Conservation (phyloP, 2,888 invertebrate species). For the Heteromurus nitidus region DNA sequence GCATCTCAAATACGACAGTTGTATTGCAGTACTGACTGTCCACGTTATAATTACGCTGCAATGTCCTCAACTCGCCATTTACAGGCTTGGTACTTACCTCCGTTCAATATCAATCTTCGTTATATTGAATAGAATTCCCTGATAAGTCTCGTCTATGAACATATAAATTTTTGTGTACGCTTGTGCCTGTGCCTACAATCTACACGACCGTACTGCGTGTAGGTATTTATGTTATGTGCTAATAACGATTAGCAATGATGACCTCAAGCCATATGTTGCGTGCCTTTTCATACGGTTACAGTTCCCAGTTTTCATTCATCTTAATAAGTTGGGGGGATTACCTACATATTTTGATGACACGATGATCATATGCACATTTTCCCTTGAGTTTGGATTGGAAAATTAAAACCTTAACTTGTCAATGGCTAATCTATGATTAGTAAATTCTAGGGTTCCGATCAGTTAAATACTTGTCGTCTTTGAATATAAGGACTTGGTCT, state of each 20-base stretch:
- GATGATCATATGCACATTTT: too few species aligned
- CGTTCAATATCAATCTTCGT: too few species aligned
- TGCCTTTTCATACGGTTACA: not conserved
- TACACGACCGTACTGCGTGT: too few species aligned
- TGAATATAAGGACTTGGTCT: too few species aligned
- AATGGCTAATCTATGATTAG: slow-evolving; percentile 18
- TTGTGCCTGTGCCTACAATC: not conserved
- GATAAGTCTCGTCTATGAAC: too few species aligned
- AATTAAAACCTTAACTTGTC: slow-evolving; percentile 28
- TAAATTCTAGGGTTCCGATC: too few species aligned
- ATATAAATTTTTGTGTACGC: too few species aligned
- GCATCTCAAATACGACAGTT: not conserved
- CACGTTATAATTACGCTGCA: not conserved
- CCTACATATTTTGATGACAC: too few species aligned
- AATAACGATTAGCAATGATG: slow-evolving; percentile 18
- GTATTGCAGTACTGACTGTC: too few species aligned
- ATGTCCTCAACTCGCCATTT: slow-evolving; percentile 25
- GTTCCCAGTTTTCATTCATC: not conserved
- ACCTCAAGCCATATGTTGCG: slow-evolving; percentile 6
- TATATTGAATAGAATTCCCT: too few species aligned
- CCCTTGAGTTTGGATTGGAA: slow-evolving; percentile 22
- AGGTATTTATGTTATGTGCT: too few species aligned
- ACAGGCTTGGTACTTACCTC: slow-evolving; percentile 10
- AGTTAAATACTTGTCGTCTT: too few species aligned
- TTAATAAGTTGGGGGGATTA: not conserved